A percentile compares a stretch with the other conserved stretches of the same genome.
These are phyloP conservation scores for Mionectes olivaceus DNA, from an alignment of 2,797 vertebrate genomes.

Conservation along the genomic window DNA sequence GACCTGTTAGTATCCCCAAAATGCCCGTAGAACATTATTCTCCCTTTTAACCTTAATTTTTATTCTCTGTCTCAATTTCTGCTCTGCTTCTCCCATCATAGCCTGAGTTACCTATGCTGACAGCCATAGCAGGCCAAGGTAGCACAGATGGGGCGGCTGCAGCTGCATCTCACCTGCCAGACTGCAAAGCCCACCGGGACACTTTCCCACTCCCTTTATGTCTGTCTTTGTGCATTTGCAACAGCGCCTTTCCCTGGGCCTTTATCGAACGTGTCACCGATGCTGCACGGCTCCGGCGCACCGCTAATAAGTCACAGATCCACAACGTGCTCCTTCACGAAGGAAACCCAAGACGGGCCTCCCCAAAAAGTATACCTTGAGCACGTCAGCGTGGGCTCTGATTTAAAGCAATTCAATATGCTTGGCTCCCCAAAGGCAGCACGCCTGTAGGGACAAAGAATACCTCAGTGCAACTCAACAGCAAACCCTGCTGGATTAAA, in stretches of 20 bases:
- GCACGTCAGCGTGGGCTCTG: not conserved
- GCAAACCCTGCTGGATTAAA: constrained; percentile 59
- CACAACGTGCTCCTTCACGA: fast-evolving
- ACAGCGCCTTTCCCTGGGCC: constrained; percentile 71
- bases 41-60: constrained; percentile 70
- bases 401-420: constrained; percentile 42
- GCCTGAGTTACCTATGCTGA: constrained; percentile 58
- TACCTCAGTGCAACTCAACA: constrained; percentile 50
- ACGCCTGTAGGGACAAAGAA: constrained; percentile 34
- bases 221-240: constrained; percentile 76
- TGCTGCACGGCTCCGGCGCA: not conserved
- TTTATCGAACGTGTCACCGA: constrained; percentile 68
- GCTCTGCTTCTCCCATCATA: constrained; percentile 70
- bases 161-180: constrained; percentile 79
- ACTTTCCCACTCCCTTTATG: constrained; percentile 62
- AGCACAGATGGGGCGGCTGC: constrained; percentile 78
- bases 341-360: constrained; percentile 27
- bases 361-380: constrained; percentile 11
- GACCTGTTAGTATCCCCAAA: constrained; percentile 67
- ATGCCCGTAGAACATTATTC: constrained; percentile 62
- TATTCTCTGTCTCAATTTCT: constrained; percentile 71
- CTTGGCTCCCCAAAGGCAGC: constrained; percentile 43
- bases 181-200: constrained; percentile 75
- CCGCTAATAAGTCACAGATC: not conserved
- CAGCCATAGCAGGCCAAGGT: constrained; percentile 69